Evolutionary conservation across 1,140 invertebrate species (phyloP).

Genomic region (Leucophenga varia): DNA sequence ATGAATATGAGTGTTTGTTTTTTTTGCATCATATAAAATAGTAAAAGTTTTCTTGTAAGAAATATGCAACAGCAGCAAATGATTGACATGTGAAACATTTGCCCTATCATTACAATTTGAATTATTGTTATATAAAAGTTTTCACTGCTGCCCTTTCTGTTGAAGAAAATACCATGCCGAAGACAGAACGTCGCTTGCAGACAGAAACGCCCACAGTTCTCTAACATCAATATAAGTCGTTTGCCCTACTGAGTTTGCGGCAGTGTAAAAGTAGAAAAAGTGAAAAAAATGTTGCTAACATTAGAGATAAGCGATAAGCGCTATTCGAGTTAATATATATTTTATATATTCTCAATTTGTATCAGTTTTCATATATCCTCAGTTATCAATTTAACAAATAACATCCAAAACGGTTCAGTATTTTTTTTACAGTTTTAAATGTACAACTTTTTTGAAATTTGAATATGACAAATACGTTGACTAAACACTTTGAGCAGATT

Average conservation of each 20-base stretch:
- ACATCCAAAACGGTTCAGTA: too few species aligned
- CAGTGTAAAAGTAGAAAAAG: constrained; percentile 39
- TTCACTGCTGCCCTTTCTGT: too few species aligned
- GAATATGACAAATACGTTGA: too few species aligned
- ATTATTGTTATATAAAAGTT: constrained; percentile 17
- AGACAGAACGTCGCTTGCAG: constrained; percentile 3
- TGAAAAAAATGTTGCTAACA: constrained; percentile 54
- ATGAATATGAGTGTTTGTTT: too few species aligned
- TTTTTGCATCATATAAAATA: too few species aligned
- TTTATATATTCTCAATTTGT: constrained; percentile 36
- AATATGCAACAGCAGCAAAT: too few species aligned
- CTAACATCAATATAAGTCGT: constrained; percentile 23
- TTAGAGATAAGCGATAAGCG: constrained; percentile 51
- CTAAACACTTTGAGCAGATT: constrained; percentile 11
- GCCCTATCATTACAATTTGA: constrained; percentile 17
- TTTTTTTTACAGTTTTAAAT: too few species aligned
- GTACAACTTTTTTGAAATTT: too few species aligned
- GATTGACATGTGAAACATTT: constrained; percentile 38
- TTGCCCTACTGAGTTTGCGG: constrained; percentile 12
- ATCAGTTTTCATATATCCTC: neutral
- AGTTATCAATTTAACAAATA: too few species aligned
- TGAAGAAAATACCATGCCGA: neutral
- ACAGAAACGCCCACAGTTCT: constrained; percentile 20
- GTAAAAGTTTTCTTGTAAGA: too few species aligned
- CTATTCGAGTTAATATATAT: constrained; percentile 51